Base-by-base conservation (phyloP, 2,113 vertebrate species). In the Elephantulus edwardii region DNA sequence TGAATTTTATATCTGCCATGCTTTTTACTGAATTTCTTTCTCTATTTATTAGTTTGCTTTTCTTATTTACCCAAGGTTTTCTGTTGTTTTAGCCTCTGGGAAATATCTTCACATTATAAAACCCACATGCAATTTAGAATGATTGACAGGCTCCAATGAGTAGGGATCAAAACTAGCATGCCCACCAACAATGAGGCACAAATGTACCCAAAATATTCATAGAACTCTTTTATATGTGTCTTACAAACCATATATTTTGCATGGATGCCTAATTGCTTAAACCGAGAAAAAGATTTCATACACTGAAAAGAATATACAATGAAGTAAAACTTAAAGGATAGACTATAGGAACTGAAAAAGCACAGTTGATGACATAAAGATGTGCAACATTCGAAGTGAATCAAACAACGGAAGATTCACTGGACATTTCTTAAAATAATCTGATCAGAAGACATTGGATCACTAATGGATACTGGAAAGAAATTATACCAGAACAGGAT, bases 61-160 rank as follows among this genome's bases (percentile, higher is more conserved):
- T 91, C 71, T 14, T 1, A 74, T 88, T 91, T 94, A 50, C 12
- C n/a, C 24, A 64, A 52, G 54, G 24, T 13, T 92, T 88, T 77
- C 85, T 38, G 22, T 52, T 77, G 33, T 72, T 91, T 42, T 85
- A 83, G 82, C n/a, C 50, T 93, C 70, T 90, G 75, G 88, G 75
- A 95, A 91, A 71, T 91, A 92, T 82, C 58, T 28, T 86, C 75
- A 52, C 44, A 79, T 94, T 91, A 88, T 83, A 93, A 95, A 92
- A 91, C 24, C 64, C 79, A 86, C 7, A 54, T 72, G 88, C 8
- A 86, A 75, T 93, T 94, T 88, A 91, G 58, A 82, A 52, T 94
- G 92, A 94, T 64, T 83, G 93, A 72, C 79, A 89, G 62, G 17
- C 40, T 92, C 48, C 44, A 83, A 35, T 28, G 68, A 91, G 0